A percentile compares a stretch with the other conserved stretches of the same genome.
Evolutionary conservation across 2,113 vertebrate species (phyloP).

Genomic region (Sceloporus undulatus): DNA sequence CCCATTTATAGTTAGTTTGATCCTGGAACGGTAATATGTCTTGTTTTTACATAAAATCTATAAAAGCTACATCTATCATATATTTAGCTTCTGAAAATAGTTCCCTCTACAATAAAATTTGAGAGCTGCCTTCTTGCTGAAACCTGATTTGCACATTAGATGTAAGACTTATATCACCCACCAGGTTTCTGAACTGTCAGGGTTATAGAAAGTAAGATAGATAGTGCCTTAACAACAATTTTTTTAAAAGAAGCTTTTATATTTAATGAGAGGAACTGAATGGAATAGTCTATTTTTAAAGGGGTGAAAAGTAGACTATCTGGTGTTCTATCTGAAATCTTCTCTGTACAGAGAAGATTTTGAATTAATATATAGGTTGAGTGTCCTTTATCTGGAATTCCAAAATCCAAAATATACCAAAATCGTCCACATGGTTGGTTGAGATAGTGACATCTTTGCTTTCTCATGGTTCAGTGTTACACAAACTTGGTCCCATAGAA

Average conservation of each 20-base stretch:
- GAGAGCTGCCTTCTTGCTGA: constrained; percentile 14
- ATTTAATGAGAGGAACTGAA: constrained; percentile 57
- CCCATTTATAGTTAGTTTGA: constrained; percentile 62
- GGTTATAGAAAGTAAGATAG: constrained; percentile 48
- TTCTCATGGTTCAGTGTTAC: too few species aligned
- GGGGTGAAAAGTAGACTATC: constrained; percentile 15
- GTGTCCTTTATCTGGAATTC: too few species aligned
- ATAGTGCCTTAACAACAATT: constrained; percentile 42
- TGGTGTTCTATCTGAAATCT: not conserved
- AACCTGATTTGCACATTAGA: constrained; percentile 50
- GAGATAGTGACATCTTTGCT: too few species aligned
- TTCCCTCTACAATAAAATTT: constrained; percentile 41
- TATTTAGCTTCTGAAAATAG: constrained; percentile 29
- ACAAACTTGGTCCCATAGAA: too few species aligned
- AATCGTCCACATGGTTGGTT: too few species aligned
- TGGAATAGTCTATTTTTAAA: not conserved
- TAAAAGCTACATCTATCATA: constrained; percentile 50
- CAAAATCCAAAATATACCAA: too few species aligned
- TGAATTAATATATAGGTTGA: not conserved
- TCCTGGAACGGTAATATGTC: constrained; percentile 39
- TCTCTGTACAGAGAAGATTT: constrained; percentile 15
- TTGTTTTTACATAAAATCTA: constrained; percentile 41
- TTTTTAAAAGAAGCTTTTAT: constrained; percentile 38
- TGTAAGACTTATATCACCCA: constrained; percentile 21
- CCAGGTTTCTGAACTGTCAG: constrained; percentile 5